phyloP scores from a whole-genome alignment of 2,888 invertebrate genomes.

The Sarcophaga subvicina region DNA sequence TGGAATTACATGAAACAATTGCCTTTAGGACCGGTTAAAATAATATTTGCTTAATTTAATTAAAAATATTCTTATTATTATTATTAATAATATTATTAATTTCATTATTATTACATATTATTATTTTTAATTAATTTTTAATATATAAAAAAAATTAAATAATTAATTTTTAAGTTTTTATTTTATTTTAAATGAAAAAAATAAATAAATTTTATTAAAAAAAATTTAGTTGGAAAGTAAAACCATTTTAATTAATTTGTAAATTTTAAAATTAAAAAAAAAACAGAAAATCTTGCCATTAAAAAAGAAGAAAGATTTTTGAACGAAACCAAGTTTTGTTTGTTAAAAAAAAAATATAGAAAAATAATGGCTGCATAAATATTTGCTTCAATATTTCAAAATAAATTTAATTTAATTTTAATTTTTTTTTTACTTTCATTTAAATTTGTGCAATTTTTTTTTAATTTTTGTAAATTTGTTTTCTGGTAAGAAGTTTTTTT shows the following conservation, averaged over 20 bases:
- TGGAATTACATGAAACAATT: conserved; percentile 96
- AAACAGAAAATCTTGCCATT: conserved; percentile 67
- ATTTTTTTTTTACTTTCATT: neutral
- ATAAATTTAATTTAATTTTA: conserved; percentile 44
- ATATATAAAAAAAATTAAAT: conserved; percentile 20
- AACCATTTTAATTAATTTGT: conserved; percentile 13
- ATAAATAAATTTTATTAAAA: neutral
- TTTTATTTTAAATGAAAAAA: conserved; percentile 39
- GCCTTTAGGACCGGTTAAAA: conserved; percentile 90
- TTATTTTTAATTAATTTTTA: neutral
- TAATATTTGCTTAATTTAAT: conserved; percentile 76
- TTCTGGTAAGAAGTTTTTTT: neutral
- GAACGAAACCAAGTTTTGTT: conserved; percentile 59
- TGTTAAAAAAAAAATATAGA: neutral
- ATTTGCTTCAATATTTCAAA: conserved; percentile 22
- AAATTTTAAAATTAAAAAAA: conserved; percentile 41
- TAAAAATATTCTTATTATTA: conserved; percentile 60
- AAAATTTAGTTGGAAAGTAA: conserved; percentile 59
- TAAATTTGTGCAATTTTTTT: neutral
- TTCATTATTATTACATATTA: conserved; percentile 33
- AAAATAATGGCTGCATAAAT: conserved; percentile 49
- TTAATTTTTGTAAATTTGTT: neutral
- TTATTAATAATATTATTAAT: neutral
- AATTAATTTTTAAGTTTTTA: conserved; percentile 33
- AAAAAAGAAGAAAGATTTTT: conserved; percentile 24